Evolutionary conservation across 2,888 invertebrate species (phyloP).

Genomic region (Lithophane ornitopus): DNA sequence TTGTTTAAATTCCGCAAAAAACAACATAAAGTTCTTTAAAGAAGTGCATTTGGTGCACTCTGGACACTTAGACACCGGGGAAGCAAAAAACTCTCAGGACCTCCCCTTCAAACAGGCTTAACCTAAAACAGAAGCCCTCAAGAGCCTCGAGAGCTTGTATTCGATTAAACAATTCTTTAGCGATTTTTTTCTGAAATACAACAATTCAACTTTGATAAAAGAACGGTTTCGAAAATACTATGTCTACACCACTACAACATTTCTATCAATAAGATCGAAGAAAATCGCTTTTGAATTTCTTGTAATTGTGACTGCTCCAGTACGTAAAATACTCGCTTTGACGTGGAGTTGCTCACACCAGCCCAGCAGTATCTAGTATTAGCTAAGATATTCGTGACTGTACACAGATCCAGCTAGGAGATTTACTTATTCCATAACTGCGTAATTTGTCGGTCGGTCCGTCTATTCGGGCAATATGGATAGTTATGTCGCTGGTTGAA

Average conservation of each 20-base stretch:
- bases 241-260: not conserved
- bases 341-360: not conserved
- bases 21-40: not conserved
- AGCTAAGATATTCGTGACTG: not conserved
- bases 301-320: not conserved
- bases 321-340: not conserved
- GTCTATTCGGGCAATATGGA: conserved; percentile 26
- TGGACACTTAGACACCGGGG: not conserved
- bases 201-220: not conserved
- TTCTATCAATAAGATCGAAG: not conserved
- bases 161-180: too few relatives aligned
- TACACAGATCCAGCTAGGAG: too few relatives aligned
- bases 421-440: conserved; percentile 28
- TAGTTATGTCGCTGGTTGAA: conserved; percentile 38
- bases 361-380: not conserved
- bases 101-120: not conserved
- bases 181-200: not conserved
- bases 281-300: not conserved
- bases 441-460: conserved; percentile 36
- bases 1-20: not conserved
- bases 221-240: not conserved
- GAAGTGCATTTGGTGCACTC: not conserved
- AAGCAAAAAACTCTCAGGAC: not conserved
- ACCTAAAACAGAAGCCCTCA: not conserved
- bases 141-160: not conserved